Evolutionary conservation across 2,113 vertebrate genomes (phyloP).

Genomic region (Embiotoca jacksoni): DNA sequence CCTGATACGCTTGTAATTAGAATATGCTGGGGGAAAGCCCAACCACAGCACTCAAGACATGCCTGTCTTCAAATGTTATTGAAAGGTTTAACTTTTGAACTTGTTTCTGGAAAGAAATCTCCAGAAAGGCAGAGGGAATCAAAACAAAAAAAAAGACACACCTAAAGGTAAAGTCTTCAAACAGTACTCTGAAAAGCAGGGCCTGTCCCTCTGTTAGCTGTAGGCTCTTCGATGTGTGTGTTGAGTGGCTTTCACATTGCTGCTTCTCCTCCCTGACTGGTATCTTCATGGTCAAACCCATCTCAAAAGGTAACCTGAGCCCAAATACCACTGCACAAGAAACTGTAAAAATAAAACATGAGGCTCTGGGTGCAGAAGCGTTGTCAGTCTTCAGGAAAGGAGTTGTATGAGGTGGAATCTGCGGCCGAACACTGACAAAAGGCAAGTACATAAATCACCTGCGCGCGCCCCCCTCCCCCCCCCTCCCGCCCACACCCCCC

Average conservation of each 20-base stretch:
- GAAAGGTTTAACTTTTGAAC: conserved; percentile 69
- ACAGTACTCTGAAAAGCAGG: conserved; percentile 27
- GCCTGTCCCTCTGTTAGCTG: conserved; percentile 28
- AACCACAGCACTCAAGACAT: conserved; percentile 60
- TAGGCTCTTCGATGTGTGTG: conserved; percentile 30
- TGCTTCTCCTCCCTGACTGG: conserved; percentile 63
- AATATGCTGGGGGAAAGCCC: conserved; percentile 77
- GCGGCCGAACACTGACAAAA: conserved; percentile 75
- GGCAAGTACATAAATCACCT: conserved; percentile 82
- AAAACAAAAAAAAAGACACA: conserved; percentile 69
- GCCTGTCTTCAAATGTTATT: conserved; percentile 48
- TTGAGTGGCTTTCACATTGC: conserved; percentile 55
- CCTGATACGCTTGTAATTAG: conserved; percentile 71
- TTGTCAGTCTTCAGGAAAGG: conserved; percentile 79
- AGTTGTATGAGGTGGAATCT: conserved; percentile 77
- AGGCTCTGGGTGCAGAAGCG: conserved; percentile 73
- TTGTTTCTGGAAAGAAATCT: conserved; percentile 52
- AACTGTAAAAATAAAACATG: conserved; percentile 88
- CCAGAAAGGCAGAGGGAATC: conserved; percentile 48
- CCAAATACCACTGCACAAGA: conserved; percentile 82
- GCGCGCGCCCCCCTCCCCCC: conserved; percentile 26
- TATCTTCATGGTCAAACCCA: conserved; percentile 81
- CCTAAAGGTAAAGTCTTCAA: conserved; percentile 54
- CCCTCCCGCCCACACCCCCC: conserved; percentile 13
- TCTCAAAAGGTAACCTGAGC: conserved; percentile 84